Percentiles rank a stretch among this genome's conserved stretches.
Evolutionary conservation across 53 echinoderm and acorn worm genomes (phyloP).

Genomic region (Henricia sp.): DNA sequence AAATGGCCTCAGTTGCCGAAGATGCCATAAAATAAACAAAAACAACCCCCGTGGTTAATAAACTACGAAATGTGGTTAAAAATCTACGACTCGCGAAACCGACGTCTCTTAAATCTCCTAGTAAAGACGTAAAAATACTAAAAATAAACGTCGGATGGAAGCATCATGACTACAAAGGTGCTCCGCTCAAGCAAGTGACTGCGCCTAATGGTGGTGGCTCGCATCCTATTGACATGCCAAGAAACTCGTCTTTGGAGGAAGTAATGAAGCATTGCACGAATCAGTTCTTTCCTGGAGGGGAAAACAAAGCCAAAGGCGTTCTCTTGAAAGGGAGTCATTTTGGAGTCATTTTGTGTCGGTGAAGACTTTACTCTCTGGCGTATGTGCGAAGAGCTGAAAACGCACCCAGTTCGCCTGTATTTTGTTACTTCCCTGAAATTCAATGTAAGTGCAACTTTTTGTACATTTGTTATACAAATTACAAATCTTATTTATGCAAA

Average conservation of each 20-base stretch:
- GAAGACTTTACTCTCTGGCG: constrained; percentile 4
- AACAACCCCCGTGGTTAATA: not conserved
- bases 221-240: not conserved
- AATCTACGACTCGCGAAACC: not conserved
- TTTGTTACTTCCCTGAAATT: not conserved
- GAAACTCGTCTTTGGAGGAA: not conserved
- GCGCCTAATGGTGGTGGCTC: not conserved
- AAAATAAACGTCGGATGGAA: not conserved
- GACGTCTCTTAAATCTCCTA: not conserved
- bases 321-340: not conserved
- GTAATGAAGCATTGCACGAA: not conserved
- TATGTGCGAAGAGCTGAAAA: constrained; percentile 14
- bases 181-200: not conserved
- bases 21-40: too few species aligned
- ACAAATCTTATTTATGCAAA: not conserved
- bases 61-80: constrained; percentile 4
- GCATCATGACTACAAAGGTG: not conserved
- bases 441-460: constrained; percentile 10
- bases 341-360: not conserved
- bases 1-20: too few species aligned
- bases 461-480: not conserved
- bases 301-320: not conserved
- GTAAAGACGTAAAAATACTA: not conserved
- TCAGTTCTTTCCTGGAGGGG: not conserved
- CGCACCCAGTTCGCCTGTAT: constrained; percentile 10